Percentiles rank a stretch among this genome's conserved stretches.
Conservation (phyloP, 2,888 invertebrate species). For the Himalopsyche japonica region DNA sequence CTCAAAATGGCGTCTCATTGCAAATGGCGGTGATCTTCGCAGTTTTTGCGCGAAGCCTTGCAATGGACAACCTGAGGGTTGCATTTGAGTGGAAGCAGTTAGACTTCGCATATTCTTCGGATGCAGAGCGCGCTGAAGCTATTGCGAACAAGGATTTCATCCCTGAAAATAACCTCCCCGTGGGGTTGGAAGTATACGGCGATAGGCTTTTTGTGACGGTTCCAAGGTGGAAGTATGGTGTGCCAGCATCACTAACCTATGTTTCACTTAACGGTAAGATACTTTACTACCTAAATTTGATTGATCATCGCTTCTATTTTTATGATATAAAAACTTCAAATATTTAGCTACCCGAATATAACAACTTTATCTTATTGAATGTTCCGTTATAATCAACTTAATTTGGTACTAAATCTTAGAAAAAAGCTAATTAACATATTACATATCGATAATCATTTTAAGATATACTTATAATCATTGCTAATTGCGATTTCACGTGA, state of each 20-base stretch:
- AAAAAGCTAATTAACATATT: too few species aligned
- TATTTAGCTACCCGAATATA: too few species aligned
- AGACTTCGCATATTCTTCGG: conserved; percentile 67
- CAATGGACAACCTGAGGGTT: conserved; percentile 70
- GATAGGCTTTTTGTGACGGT: conserved; percentile 73
- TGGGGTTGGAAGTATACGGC: conserved; percentile 72
- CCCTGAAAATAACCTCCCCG: conserved; percentile 72
- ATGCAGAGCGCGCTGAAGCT: conserved; percentile 62
- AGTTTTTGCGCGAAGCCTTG: conserved; percentile 39
- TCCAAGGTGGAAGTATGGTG: conserved; percentile 75
- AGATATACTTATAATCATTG: too few species aligned
- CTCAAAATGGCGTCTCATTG: conserved; percentile 1
- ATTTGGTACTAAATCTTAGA: too few species aligned
- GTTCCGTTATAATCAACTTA: too few species aligned
- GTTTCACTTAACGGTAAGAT: conserved; percentile 69
- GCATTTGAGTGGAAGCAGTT: conserved; percentile 75
- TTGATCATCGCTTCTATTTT: too few species aligned
- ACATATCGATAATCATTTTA: too few species aligned
- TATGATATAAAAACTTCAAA: too few species aligned
- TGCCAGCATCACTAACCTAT: conserved; percentile 75
- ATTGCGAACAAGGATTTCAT: conserved; percentile 64
- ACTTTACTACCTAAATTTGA: not conserved
- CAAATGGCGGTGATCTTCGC: not conserved
- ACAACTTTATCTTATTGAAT: too few species aligned
- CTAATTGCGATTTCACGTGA: too few species aligned